These are phyloP conservation scores for Cephonodes hylas DNA, from an alignment of 2,888 invertebrate species.

Conservation along the genomic window DNA sequence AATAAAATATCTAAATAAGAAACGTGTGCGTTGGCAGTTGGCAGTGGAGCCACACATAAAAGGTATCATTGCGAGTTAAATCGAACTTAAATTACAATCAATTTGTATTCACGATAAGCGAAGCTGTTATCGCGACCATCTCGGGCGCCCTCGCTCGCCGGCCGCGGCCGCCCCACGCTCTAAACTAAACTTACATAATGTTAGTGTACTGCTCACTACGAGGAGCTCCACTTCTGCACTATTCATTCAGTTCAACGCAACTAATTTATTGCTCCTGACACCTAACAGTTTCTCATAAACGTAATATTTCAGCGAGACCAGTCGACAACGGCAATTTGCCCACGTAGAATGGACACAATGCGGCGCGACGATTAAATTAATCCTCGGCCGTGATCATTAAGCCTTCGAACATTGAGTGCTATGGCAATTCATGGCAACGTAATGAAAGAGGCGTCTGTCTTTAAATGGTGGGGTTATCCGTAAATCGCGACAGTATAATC, in stretches of 20 bases:
- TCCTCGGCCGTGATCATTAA: constrained; percentile 48
- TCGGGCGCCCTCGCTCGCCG: not conserved
- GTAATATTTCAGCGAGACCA: constrained; percentile 31
- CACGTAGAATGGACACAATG: constrained; percentile 35
- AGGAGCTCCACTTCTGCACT: constrained; percentile 5
- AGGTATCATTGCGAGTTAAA: constrained; percentile 31
- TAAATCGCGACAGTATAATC: constrained; percentile 67
- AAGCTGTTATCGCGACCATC: constrained; percentile 45
- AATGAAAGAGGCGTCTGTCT: constrained; percentile 65
- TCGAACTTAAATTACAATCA: constrained; percentile 50
- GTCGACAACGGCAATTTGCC: constrained; percentile 50
- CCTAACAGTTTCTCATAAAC: constrained; percentile 8
- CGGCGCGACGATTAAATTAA: constrained; percentile 46
- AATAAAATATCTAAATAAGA: constrained; percentile 17
- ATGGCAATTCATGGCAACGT: constrained; percentile 56
- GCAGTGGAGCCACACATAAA: constrained; percentile 20
- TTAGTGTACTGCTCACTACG: constrained; percentile 2
- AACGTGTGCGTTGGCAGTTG: not conserved
- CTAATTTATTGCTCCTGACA: constrained; percentile 11
- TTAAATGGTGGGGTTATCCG: constrained; percentile 63
- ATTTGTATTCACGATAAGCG: constrained; percentile 61
- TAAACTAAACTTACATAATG: constrained; percentile 21
- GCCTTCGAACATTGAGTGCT: constrained; percentile 56
- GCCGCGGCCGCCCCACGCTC: not conserved
- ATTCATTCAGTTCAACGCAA: constrained; percentile 7